These are phyloP conservation scores for Drosophila ironensis DNA, from an alignment of 1,140 invertebrate species.

Conservation along the genomic window DNA sequence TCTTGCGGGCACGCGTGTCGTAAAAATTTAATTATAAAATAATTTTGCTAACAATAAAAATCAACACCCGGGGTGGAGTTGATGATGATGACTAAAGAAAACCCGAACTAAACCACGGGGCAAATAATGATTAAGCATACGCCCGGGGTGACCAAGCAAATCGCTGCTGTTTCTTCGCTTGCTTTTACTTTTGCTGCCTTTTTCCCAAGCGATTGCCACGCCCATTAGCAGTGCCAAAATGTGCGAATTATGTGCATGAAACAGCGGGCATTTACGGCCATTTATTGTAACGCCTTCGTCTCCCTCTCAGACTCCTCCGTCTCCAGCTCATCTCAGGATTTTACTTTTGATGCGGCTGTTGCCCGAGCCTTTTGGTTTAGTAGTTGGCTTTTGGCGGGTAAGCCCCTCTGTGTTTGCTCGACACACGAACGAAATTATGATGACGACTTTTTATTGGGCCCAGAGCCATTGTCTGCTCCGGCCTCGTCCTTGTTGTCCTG, in stretches of 20 bases:
- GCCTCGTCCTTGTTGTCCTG: constrained; percentile 43
- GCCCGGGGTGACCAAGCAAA: constrained; percentile 34
- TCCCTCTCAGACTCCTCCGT: background rate
- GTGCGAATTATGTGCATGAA: constrained; percentile 71
- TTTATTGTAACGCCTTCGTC: constrained; percentile 36
- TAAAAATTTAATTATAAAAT: constrained; percentile 81
- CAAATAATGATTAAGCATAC: constrained; percentile 69
- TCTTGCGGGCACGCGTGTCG: constrained; percentile 47
- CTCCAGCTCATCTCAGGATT: constrained; percentile 3
- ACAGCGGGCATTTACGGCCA: constrained; percentile 66
- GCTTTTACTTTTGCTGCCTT: background rate
- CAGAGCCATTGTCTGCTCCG: constrained; percentile 53
- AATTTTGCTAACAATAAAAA: constrained; percentile 72
- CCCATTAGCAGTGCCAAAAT: constrained; percentile 67
- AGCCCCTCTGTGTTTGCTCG: background rate
- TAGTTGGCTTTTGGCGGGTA: constrained; percentile 7
- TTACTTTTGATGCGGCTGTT: constrained; percentile 6
- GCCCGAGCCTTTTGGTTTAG: constrained; percentile 14
- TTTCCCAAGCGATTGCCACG: constrained; percentile 38
- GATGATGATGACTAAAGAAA: constrained; percentile 23
- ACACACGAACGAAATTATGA: constrained; percentile 63
- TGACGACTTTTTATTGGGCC: constrained; percentile 69
- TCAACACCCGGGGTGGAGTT: constrained; percentile 53
- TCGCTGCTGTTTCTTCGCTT: background rate
- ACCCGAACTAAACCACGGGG: constrained; percentile 40